These are phyloP conservation scores for Athrips mouffetella DNA, from an alignment of 2,888 invertebrate genomes.

Conservation along the genomic window DNA sequence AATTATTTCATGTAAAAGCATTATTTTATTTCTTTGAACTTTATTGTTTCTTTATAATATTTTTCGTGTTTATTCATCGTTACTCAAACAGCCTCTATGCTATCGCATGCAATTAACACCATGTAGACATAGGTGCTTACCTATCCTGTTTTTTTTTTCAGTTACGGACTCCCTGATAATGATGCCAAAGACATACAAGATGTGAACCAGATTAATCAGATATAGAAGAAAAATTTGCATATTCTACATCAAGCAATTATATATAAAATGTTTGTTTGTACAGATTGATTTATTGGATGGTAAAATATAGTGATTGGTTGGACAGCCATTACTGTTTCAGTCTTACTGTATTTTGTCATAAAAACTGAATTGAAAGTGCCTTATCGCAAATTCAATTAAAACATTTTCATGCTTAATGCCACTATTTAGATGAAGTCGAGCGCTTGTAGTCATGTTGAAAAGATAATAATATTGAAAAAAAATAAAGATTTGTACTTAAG, in stretches of 20 bases:
- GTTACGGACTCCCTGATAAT: slow-evolving; percentile 77
- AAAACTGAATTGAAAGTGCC: slow-evolving; percentile 3
- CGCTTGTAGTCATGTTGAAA: no score
- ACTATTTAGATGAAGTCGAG: no score
- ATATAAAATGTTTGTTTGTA: background rate
- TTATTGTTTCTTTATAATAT: no score
- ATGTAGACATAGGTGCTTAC: no score
- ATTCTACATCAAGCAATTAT: background rate
- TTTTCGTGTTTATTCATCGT: no score
- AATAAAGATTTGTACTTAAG: no score
- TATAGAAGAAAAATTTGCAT: background rate
- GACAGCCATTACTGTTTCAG: no score
- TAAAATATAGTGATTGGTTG: background rate
- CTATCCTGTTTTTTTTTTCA: slow-evolving; percentile 45
- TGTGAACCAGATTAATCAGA: slow-evolving; percentile 36
- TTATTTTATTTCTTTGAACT: no score
- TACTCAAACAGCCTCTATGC: no score
- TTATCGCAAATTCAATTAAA: slow-evolving; percentile 10
- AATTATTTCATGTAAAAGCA: no score
- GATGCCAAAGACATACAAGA: slow-evolving; percentile 71
- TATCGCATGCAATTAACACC: background rate
- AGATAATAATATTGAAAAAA: no score
- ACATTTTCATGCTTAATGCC: slow-evolving; percentile 11
- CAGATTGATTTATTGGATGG: background rate
- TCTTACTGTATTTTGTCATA: no score